phyloP scores from a whole-genome alignment of 2,888 invertebrate species.

The Julus scanicus region DNA sequence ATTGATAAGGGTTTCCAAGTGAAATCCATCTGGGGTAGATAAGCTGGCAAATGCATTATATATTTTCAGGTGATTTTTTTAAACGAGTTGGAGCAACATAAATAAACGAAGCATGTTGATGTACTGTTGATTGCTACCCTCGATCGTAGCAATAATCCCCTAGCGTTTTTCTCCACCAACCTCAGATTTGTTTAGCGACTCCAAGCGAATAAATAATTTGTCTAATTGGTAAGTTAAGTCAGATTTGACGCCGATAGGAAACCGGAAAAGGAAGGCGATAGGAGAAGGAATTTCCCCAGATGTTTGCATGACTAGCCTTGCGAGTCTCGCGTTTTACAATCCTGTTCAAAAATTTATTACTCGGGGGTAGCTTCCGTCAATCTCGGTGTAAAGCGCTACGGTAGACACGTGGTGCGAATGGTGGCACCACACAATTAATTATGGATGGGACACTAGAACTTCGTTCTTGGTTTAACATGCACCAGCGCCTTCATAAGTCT shows the following conservation, averaged over 20 bases:
- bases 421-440: neutral
- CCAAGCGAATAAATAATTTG: neutral
- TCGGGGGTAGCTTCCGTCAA: neutral
- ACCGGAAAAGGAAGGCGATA: neutral
- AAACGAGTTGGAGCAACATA: neutral
- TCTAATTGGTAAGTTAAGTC: constrained; percentile 6
- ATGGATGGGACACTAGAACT: neutral
- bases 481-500: neutral
- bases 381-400: neutral
- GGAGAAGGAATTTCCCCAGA: neutral
- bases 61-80: constrained; percentile 25
- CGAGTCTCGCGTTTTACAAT: constrained; percentile 1
- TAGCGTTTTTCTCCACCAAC: neutral
- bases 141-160: neutral
- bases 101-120: constrained; percentile 15
- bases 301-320: constrained; percentile 1
- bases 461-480: neutral
- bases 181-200: neutral
- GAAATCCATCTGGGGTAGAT: constrained; percentile 27
- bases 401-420: neutral
- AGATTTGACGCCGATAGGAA: constrained; percentile 1
- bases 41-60: constrained; percentile 13
- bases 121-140: constrained; percentile 20
- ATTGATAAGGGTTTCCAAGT: constrained; percentile 13
- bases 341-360: neutral